Conservation (phyloP, 2,797 vertebrate genomes). For the Manis javanica region DNA sequence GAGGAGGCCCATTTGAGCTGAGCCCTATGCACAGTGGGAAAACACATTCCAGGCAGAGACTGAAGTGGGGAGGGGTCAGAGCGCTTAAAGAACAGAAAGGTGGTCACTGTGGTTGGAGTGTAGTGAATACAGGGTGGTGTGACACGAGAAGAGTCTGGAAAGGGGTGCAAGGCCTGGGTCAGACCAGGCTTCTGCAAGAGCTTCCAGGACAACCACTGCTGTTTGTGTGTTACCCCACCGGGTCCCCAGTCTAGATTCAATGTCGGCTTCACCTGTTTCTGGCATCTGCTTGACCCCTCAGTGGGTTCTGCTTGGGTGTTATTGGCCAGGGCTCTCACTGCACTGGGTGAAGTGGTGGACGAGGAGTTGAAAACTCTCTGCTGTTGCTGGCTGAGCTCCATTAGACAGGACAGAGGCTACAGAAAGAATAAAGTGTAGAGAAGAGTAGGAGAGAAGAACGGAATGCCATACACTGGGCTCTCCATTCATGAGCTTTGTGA, state of each 20-base stretch:
- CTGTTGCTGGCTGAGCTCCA: background rate
- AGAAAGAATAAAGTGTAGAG: background rate
- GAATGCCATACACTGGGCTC: rapidly evolving
- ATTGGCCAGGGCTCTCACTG: background rate
- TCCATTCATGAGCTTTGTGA: background rate
- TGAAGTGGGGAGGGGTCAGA: background rate
- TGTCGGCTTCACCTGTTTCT: background rate
- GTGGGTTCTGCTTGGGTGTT: too few species aligned
- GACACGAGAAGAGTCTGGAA: background rate
- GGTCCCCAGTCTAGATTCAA: background rate
- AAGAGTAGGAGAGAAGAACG: background rate
- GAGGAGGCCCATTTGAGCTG: background rate
- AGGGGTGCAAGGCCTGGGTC: background rate
- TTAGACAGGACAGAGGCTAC: background rate
- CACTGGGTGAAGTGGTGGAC: too few species aligned
- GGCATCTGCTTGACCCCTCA: background rate
- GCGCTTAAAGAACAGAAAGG: background rate
- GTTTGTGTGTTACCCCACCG: too few species aligned
- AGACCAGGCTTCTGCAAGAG: background rate
- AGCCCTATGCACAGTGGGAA: background rate
- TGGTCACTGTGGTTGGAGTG: rapidly evolving
- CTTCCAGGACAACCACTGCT: too few species aligned
- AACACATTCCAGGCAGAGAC: background rate
- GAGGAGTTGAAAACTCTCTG: background rate
- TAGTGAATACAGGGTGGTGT: rapidly evolving